Evolutionary conservation across 2,888 invertebrate genomes (phyloP), one percentile per base, ranked within the genome.

Genomic region (Escarpia spicata): DNA sequence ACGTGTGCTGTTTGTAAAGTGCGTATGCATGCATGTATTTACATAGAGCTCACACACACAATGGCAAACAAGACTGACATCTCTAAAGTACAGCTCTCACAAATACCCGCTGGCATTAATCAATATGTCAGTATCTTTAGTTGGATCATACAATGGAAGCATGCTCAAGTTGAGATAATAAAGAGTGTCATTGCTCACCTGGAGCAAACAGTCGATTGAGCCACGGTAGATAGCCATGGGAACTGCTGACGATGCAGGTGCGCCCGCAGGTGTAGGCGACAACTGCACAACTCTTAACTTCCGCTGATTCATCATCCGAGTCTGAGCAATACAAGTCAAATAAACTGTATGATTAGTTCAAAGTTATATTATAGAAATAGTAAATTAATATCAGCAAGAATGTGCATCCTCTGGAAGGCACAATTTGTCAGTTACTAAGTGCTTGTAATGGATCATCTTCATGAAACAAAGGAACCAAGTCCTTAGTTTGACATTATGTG

Each of bases 271-370:
- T 26, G 75, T 75, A 6, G 15, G 94, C 93, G n/a, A 95, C 93
- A 37, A 95, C 93, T 43, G 95, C 93, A 95, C 94, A 95, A 96
- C 95, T 95, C 97, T 97, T 91, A 97, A 95, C 94, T 97, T 97
- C 95, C 97, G 97, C 97, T 99, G 99, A 97, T 98, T 99, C 99
- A 99, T 99, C 95, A 99, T 97, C 94, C 99, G 97, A 92, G 99
- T 99, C 98, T 99, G 97, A 90, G 97, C 52, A 52, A 52, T 9
- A 52, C 52, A 52, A 12, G 52, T 52, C 15, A 15, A 52, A 52
- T 52, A 52, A 52, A 52, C 52, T 52, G 52, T 52, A 52, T 52
- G 52, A 15, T 52, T 52, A 52, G 52, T 52, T 52, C 4, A 37
- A 37, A 52, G 12, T 52, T 9, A 3, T 52, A 12, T 52, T 12